Evolutionary conservation across 2,888 invertebrate genomes (phyloP), one percentile per base, ranked within the genome.

Genomic region (Lordiphosa andalusiaca): DNA sequence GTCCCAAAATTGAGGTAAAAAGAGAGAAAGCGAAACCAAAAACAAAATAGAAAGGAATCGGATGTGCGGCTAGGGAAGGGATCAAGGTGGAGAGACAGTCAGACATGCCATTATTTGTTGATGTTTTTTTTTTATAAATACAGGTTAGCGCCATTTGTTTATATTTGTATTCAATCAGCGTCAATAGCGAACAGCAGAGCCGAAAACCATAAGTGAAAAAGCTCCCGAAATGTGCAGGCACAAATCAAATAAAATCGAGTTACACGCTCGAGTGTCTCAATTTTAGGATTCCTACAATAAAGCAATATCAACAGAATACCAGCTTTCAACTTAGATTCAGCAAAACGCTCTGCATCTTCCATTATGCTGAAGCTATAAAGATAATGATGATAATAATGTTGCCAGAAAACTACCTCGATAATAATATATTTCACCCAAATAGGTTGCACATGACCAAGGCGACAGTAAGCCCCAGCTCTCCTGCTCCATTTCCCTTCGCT

Each of bases 161-260:
- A 67, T 60, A 66, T 57, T 70, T 61, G 84, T 76, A 85, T 86
- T 85, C 86, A 84, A 84, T 84, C 85, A 86, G 86, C 73, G 83
- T 71, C 82, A 67, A 73, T 67, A 63, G 61, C 62, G 51, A 51
- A 66, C 58, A 55, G 60, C 64, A 61, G 41, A 52, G 42, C 3
- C 25, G 53, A 56, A 61, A 64, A 52, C 41, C 19, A 36, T 48
- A 46, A 47, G 50, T 38, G 48, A 56, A 52, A 53, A 59, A 61
- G 60, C 61, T 67, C 61, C 67, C 61, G 60, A 69, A 71, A 80
- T 68, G 67, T 69, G 69, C 57, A 56, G 67, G 71, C 56, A 68
- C 25, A 25, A 74, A 76, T 80, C 69, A 80, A 80, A 80, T 76
- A 61, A 75, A 78, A 83, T 78, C 55, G 71, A 58, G 63, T 56